Conservation (phyloP, 2,888 invertebrate species). For the Nowickia ferox region DNA sequence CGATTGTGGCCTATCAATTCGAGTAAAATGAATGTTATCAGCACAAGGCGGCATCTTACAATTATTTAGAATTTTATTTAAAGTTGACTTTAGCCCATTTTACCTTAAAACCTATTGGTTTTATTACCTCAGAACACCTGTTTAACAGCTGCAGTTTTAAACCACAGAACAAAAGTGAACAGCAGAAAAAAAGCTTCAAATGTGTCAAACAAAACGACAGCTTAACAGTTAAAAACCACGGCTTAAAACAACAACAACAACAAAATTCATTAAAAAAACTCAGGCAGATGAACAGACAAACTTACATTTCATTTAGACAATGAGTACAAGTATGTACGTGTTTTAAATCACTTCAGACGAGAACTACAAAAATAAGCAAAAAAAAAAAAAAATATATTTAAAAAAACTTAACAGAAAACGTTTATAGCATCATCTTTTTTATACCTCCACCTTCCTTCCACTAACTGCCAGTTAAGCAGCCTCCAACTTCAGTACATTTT, state of each 20-base stretch:
- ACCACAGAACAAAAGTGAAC: conserved; percentile 17
- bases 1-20: no score
- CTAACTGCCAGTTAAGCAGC: conserved; percentile 34
- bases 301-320: conserved; percentile 29
- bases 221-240: conserved; percentile 62
- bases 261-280: conserved; percentile 23
- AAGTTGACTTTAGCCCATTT: conserved; percentile 48
- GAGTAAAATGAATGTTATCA: no score
- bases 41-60: background rate
- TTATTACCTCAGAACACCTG: conserved; percentile 66
- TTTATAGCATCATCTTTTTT: conserved; percentile 55
- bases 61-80: background rate
- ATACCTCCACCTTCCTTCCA: conserved; percentile 39
- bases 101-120: conserved; percentile 17
- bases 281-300: conserved; percentile 49
- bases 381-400: no score
- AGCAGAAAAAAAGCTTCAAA: conserved; percentile 57
- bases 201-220: conserved; percentile 67
- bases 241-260: conserved; percentile 43
- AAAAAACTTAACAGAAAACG: conserved; percentile 25
- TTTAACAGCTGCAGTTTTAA: conserved; percentile 62
- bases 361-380: background rate
- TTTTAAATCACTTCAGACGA: conserved; percentile 59
- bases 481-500: conserved; percentile 21
- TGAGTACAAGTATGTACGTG: conserved; percentile 63